These are phyloP conservation scores for Dryoscopus gambensis DNA, from an alignment of 2,113 vertebrate genomes.

Conservation along the genomic window DNA sequence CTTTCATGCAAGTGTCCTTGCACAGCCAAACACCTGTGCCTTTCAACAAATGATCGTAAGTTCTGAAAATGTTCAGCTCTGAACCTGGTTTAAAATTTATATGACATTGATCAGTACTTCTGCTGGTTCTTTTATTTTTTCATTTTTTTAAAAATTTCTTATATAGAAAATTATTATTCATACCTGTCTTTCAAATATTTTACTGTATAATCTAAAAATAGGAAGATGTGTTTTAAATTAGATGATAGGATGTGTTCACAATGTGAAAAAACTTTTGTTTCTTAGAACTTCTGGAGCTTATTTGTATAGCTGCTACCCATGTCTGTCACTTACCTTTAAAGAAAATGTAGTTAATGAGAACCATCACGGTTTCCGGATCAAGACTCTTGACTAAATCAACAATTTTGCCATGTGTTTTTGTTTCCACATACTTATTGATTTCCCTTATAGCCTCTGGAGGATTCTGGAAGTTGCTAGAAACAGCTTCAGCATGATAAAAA, in stretches of 20 bases:
- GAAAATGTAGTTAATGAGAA: constrained; percentile 82
- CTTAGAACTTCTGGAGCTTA: not conserved
- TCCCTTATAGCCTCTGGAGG: constrained; percentile 23
- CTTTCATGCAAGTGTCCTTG: not conserved
- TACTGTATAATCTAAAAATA: not conserved
- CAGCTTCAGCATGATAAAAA: constrained; percentile 66
- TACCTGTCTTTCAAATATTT: not conserved
- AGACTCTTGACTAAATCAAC: constrained; percentile 69
- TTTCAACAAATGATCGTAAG: not conserved
- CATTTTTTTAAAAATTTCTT: not conserved
- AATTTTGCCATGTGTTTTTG: constrained; percentile 79
- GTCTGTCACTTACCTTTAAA: constrained; percentile 74
- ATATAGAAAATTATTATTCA: not conserved
- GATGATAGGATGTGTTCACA: not conserved
- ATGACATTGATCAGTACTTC: not conserved
- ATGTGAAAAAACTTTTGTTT: not conserved
- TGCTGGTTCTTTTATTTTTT: not conserved
- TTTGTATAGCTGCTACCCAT: not conserved
- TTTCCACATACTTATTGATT: constrained; percentile 77
- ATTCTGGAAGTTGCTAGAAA: constrained; percentile 73
- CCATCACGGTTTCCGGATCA: constrained; percentile 42
- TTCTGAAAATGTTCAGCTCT: not conserved
- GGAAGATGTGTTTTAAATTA: not conserved
- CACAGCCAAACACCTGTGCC: not conserved
- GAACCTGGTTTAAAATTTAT: not conserved